These are phyloP conservation scores for Neoarius graeffei DNA, from an alignment of 2,113 vertebrate genomes.

Conservation along the genomic window DNA sequence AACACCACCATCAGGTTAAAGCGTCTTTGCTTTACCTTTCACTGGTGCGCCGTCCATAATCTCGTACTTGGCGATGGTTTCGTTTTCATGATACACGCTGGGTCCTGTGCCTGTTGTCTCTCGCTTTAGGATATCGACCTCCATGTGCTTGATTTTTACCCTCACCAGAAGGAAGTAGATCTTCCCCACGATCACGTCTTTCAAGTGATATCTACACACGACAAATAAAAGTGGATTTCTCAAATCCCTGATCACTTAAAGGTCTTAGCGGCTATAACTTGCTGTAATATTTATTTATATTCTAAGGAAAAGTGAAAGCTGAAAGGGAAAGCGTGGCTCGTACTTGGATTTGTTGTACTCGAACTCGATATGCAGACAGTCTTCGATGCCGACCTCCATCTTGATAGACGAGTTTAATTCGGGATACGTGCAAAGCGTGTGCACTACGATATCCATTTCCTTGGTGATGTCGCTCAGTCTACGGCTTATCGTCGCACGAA, in stretches of 20 bases:
- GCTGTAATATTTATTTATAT: background rate
- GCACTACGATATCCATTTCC: constrained; percentile 96
- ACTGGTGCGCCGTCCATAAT: constrained; percentile 98
- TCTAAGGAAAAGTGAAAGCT: background rate
- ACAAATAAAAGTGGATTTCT: background rate
- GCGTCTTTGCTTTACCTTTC: constrained; percentile 75
- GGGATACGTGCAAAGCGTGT: constrained; percentile 91
- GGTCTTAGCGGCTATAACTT: background rate
- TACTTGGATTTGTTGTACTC: constrained; percentile 99
- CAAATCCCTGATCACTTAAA: background rate
- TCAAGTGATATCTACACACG: constrained; percentile 86
- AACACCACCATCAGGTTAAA: background rate
- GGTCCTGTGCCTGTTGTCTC: constrained; percentile 95
- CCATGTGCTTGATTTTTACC: constrained; percentile 99
- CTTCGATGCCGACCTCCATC: constrained; percentile 99
- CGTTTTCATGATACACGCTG: constrained; percentile 94
- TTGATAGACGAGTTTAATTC: constrained; percentile 98
- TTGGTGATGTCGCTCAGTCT: constrained; percentile 92
- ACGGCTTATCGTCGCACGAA: constrained; percentile 92
- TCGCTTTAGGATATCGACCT: constrained; percentile 96
- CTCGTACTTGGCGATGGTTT: constrained; percentile 97
- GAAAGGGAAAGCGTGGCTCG: constrained; percentile 56
- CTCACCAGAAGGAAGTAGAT: constrained; percentile 97
- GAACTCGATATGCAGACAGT: constrained; percentile 98
- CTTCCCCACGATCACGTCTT: constrained; percentile 97